These are phyloP conservation scores for Phortica magna DNA, from an alignment of 2,888 invertebrate genomes.

Conservation along the genomic window DNA sequence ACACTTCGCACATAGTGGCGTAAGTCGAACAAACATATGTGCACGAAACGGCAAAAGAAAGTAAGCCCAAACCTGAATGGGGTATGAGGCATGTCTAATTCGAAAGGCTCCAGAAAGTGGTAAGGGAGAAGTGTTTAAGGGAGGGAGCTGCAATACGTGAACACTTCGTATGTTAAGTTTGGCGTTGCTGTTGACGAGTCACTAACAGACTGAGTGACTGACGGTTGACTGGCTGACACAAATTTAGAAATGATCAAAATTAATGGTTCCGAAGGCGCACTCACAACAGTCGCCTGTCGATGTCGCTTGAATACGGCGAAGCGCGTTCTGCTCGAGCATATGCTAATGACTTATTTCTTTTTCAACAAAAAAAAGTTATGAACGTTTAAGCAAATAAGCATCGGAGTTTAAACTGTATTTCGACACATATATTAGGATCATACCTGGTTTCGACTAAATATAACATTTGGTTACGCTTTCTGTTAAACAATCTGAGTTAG, in stretches of 20 bases:
- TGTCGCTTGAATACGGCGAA: background rate
- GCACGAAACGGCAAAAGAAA: slow-evolving; percentile 19
- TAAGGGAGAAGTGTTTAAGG: slow-evolving; percentile 38
- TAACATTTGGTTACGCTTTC: too few species aligned
- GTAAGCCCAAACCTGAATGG: slow-evolving; percentile 5
- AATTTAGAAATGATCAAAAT: slow-evolving; percentile 71
- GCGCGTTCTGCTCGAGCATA: background rate
- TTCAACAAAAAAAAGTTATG: background rate
- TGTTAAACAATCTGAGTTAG: too few species aligned
- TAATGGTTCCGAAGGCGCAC: slow-evolving; percentile 66
- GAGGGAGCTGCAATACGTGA: slow-evolving; percentile 21
- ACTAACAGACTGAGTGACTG: slow-evolving; percentile 48
- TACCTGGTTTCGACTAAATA: too few species aligned
- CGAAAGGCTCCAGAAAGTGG: slow-evolving; percentile 56
- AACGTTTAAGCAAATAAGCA: background rate
- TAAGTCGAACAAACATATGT: slow-evolving; percentile 24
- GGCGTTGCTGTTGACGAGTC: slow-evolving; percentile 38
- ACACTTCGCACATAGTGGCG: slow-evolving; percentile 51
- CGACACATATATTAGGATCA: too few species aligned
- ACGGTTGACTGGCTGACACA: slow-evolving; percentile 65
- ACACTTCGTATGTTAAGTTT: slow-evolving; percentile 29
- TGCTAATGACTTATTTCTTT: background rate
- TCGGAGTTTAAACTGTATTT: too few species aligned
- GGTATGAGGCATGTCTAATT: slow-evolving; percentile 62
- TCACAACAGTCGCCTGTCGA: slow-evolving; percentile 23